Evolutionary conservation across 2,797 vertebrate species (phyloP), one percentile per base, ranked within the genome.

Genomic region (Streptopelia turtur): DNA sequence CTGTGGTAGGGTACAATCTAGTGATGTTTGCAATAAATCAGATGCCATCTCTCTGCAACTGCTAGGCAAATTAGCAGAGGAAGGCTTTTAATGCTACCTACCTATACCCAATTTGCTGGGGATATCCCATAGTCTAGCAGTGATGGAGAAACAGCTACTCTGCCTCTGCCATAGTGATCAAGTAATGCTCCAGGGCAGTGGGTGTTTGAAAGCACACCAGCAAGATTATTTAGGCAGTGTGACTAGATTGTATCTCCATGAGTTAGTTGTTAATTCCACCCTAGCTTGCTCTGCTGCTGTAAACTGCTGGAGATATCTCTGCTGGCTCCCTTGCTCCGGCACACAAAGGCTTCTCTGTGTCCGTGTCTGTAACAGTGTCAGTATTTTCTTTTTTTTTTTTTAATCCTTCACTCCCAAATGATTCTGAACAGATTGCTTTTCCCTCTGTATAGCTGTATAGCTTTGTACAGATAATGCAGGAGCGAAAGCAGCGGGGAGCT

Each of bases 341-440:
- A 45, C 70, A 97, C 94, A 97, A 96, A 94, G 89, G 39, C 63
- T 30, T 82, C 87, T 93, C 70, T 97, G 86, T 97, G 43, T 50
- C 15, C 1, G 1, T 64, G 71, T n/a, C 59, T 70, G 31, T 39
- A 94, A 96, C 82, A 95, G 59, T 84, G 80, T 71, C 63, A 22
- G 50, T 84, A 9, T 87, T 94, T 87, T 91, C 21, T 91, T 78
- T 56, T 76, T 33, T 59, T 52, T 16, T 64, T 56, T 57, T 47
- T 69, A 77, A 80, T 90, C 49, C 70, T 89, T 96, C 56, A 7
- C 47, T 95, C 56, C 31, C 64, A 86, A 93, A 70, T 18, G 2
- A 56, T 83, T 83, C 69, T 66, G 45, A 82, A 76, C 85, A 87
- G 87, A 43, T 59, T 69, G 66, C 41, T 90, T 91, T 96, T 79